Percentiles rank a stretch among this genome's conserved stretches.
phyloP scores from a whole-genome alignment of 1,140 invertebrate genomes.

The Drosophila yakuba region DNA sequence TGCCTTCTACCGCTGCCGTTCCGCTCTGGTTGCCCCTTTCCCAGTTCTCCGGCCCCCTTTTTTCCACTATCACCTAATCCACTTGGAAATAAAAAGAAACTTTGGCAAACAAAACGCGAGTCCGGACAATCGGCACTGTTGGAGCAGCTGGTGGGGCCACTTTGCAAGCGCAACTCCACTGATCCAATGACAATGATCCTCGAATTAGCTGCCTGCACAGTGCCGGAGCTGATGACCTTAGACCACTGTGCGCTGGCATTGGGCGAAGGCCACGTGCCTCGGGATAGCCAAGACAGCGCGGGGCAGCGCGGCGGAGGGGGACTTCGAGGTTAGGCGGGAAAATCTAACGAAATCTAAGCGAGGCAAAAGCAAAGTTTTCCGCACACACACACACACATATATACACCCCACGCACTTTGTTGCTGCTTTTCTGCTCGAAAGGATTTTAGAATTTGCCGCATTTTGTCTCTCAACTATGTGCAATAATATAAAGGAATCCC shows the following conservation, averaged over 20 bases:
- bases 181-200: slow-evolving; percentile 40
- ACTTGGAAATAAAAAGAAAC: background rate
- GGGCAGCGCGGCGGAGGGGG: background rate
- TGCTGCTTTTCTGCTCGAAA: slow-evolving; percentile 59
- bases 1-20: background rate
- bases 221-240: slow-evolving; percentile 15
- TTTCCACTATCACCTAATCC: background rate
- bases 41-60: background rate
- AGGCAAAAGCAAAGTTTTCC: slow-evolving; percentile 50
- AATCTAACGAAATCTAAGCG: slow-evolving; percentile 39
- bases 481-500: slow-evolving; percentile 55
- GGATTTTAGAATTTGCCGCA: slow-evolving; percentile 69
- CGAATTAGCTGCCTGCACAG: slow-evolving; percentile 7
- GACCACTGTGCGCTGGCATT: slow-evolving; percentile 19
- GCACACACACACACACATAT: background rate
- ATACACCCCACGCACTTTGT: slow-evolving; percentile 14
- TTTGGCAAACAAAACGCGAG: slow-evolving; percentile 32
- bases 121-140: slow-evolving; percentile 39
- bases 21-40: background rate
- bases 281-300: background rate
- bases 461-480: slow-evolving; percentile 70
- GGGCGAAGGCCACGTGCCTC: slow-evolving; percentile 27
- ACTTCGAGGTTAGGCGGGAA: slow-evolving; percentile 2
- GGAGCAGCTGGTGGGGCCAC: slow-evolving; percentile 29
- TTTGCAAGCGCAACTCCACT: slow-evolving; percentile 49